phyloP scores from a whole-genome alignment of 2,797 vertebrate genomes.

The Phylloscopus collybita region DNA sequence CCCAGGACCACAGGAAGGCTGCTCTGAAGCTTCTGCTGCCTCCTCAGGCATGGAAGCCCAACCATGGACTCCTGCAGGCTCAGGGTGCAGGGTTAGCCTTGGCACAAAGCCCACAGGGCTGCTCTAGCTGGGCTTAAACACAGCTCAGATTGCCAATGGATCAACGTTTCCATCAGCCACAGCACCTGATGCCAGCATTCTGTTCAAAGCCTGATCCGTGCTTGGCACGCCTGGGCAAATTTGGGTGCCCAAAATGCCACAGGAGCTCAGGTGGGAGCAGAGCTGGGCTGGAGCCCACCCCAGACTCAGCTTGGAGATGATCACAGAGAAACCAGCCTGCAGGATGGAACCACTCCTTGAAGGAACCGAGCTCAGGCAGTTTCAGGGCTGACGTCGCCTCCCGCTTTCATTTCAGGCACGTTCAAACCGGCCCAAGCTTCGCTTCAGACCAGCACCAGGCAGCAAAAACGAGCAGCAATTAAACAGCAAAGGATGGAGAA shows the following conservation, averaged over 20 bases:
- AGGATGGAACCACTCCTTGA: background rate
- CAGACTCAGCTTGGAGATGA: background rate
- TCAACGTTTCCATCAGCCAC: background rate
- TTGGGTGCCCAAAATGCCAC: background rate
- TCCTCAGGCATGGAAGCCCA: background rate
- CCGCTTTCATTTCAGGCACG: slow-evolving; percentile 1
- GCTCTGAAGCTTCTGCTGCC: background rate
- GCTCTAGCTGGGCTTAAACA: background rate
- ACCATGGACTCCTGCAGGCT: background rate
- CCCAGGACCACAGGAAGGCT: background rate
- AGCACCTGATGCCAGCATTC: background rate
- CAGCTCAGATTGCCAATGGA: background rate
- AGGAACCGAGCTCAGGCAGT: background rate
- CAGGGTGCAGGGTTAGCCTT: background rate
- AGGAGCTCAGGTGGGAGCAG: fast-evolving
- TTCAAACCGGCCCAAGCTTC: background rate
- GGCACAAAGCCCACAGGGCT: background rate
- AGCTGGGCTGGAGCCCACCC: background rate
- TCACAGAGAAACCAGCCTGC: background rate
- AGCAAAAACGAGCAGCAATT: background rate
- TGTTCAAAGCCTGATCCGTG: background rate
- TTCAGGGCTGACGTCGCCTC: background rate
- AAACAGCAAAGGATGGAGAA: background rate
- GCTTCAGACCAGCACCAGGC: background rate
- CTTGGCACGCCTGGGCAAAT: background rate